A percentile compares a stretch with the other conserved stretches of the same genome.
Evolutionary conservation across 2,113 vertebrate species (phyloP).

Genomic region (Fregata magnificens): DNA sequence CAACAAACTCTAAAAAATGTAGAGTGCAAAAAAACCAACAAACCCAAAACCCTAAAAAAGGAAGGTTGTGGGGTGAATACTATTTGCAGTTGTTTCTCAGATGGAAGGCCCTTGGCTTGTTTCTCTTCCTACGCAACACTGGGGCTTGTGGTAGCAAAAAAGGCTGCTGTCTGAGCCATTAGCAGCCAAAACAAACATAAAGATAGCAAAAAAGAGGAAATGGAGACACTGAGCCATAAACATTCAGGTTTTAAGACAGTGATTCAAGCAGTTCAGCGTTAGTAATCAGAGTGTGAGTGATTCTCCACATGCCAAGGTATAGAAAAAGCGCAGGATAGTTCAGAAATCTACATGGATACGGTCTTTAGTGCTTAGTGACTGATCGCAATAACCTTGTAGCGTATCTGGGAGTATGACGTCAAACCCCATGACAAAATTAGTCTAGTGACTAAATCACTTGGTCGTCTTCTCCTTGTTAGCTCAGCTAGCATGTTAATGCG

Average conservation of each 20-base stretch:
- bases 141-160: neutral
- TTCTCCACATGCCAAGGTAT: neutral
- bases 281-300: neutral
- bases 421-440: neutral
- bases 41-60: neutral
- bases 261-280: neutral
- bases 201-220: neutral
- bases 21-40: neutral
- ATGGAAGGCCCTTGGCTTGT: neutral
- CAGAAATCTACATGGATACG: neutral
- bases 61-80: neutral
- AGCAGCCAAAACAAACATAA: conserved; percentile 12
- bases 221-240: neutral
- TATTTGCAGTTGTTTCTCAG: neutral
- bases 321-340: neutral
- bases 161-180: neutral
- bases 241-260: neutral
- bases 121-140: neutral
- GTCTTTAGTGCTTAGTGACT: neutral
- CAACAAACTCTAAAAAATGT: neutral
- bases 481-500: neutral
- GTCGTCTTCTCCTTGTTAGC: neutral
- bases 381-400: neutral
- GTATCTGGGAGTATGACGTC: neutral
- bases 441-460: neutral